Evolutionary conservation across 2,113 vertebrate genomes (phyloP).

Genomic region (Stegostoma tigrinum): DNA sequence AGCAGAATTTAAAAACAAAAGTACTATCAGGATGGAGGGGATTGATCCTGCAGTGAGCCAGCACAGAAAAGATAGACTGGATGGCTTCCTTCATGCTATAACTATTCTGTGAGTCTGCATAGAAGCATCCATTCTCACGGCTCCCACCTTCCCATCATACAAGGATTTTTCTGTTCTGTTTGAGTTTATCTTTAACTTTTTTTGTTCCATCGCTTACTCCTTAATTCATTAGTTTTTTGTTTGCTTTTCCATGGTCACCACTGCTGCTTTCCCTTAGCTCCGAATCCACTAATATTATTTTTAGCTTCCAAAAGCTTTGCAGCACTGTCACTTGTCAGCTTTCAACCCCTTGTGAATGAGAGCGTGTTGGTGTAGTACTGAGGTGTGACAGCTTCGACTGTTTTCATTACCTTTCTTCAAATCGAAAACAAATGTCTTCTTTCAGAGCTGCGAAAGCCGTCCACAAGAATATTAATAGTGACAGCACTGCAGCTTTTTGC

Average conservation of each 20-base stretch:
- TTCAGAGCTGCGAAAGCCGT: background rate
- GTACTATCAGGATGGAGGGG: too few species aligned
- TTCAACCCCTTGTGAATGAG: background rate
- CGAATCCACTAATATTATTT: background rate
- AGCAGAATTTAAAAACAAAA: too few species aligned
- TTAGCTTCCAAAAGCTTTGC: constrained; percentile 5
- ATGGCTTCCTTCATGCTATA: background rate
- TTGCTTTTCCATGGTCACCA: background rate
- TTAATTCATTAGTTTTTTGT: background rate
- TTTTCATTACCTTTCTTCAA: constrained; percentile 5
- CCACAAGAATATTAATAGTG: background rate
- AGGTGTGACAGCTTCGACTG: constrained; percentile 3
- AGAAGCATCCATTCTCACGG: background rate
- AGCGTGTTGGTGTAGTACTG: background rate
- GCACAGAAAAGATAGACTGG: background rate
- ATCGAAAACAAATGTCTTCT: constrained; percentile 5
- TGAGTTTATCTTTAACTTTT: background rate
- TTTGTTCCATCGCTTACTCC: background rate
- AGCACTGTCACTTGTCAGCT: background rate
- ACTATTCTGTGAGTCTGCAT: background rate
- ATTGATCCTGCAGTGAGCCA: background rate
- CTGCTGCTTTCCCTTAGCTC: constrained; percentile 9
- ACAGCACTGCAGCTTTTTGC: background rate
- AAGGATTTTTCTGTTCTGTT: background rate
- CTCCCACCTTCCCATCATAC: background rate